Evolutionary conservation across 2,888 invertebrate genomes (phyloP).

Genomic region (Mesorhabditis spiculigera): DNA sequence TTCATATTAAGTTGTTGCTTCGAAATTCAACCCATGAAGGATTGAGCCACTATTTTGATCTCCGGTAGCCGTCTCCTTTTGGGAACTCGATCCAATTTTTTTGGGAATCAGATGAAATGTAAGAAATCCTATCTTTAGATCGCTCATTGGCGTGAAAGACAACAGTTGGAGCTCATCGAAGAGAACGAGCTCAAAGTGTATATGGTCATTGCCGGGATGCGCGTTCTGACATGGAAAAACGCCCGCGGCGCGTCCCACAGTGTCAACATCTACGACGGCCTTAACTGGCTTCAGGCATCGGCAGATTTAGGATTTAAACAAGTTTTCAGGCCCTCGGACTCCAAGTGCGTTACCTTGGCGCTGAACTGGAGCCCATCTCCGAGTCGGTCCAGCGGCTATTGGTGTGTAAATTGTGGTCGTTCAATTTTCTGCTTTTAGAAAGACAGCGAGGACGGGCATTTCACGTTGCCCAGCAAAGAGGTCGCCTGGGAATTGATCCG

Average conservation of each 20-base stretch:
- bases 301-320: background rate
- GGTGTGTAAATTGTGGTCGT: background rate
- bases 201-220: background rate
- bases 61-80: too few relatives aligned
- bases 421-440: background rate
- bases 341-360: background rate
- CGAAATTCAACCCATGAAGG: background rate
- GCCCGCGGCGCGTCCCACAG: background rate
- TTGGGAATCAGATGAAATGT: too few relatives aligned
- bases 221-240: background rate
- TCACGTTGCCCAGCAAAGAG: background rate
- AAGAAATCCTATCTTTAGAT: background rate
- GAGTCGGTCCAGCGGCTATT: background rate
- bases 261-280: background rate
- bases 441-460: background rate
- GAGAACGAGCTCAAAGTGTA: conserved; percentile 3
- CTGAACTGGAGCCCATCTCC: background rate
- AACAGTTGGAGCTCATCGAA: background rate
- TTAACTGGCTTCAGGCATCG: background rate
- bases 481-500: background rate
- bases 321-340: conserved; percentile 3
- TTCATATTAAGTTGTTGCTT: too few relatives aligned
- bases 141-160: background rate
- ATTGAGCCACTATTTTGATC: too few relatives aligned
- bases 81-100: too few relatives aligned